Evolutionary conservation across 2,888 invertebrate species (phyloP).

Genomic region (Rotaria magnacalcarata): DNA sequence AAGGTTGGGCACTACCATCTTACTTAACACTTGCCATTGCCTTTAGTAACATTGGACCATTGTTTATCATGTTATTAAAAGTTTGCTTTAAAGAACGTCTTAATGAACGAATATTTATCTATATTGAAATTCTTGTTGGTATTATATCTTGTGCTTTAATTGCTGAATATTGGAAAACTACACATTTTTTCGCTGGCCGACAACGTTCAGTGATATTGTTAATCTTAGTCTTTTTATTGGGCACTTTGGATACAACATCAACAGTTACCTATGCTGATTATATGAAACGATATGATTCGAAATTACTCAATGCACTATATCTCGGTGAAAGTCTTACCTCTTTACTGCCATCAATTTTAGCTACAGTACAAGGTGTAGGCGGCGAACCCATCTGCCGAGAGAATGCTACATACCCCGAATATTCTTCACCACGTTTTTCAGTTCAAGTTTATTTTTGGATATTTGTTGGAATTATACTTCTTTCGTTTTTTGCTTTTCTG

Average conservation of each 20-base stretch:
- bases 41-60: neutral
- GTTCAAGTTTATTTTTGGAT: constrained; percentile 28
- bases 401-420: neutral
- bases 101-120: constrained; percentile 28
- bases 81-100: neutral
- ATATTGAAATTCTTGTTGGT: constrained; percentile 4
- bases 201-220: neutral
- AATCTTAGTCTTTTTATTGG: constrained; percentile 11
- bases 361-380: neutral
- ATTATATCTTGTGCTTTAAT: constrained; percentile 1
- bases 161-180: constrained; percentile 4
- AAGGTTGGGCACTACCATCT: constrained; percentile 18
- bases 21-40: constrained; percentile 13
- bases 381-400: neutral
- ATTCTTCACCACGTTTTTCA: constrained; percentile 4
- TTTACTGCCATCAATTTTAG: neutral
- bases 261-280: constrained; percentile 26
- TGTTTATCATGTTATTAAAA: neutral
- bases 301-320: constrained; percentile 15
- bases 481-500: constrained; percentile 17
- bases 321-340: constrained; percentile 27
- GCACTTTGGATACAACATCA: neutral
- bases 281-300: constrained; percentile 12
- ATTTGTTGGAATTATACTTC: neutral
- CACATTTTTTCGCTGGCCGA: neutral